Base-by-base conservation (phyloP, 2,888 invertebrate genomes). In the Aricia artaxerxes region DNA sequence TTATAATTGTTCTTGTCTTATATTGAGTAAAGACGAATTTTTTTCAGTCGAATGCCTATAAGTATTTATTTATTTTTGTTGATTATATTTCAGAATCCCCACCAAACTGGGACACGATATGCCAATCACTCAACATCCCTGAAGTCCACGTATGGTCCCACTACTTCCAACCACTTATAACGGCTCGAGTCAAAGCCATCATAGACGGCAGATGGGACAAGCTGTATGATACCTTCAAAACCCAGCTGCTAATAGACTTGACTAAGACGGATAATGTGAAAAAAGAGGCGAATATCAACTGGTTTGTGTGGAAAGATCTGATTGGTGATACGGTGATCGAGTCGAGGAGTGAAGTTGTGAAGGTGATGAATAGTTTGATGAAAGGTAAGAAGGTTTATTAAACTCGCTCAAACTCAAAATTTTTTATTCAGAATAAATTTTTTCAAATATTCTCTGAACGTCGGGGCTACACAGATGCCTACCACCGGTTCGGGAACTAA, bases 271-370 rank as follows among this genome's bases (percentile, higher is more conserved):
- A 95, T 49, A 90, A 85, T 78, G 78, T 86, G 44, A 95, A 94
- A 82, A 95, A 95, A 11, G 96, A 96, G 84, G 91, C 92, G 31
- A 96, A 97, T 88, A 92, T 97, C 16, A 95, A 96, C 81, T 96
- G 96, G 96, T 97, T 96, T 82, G 95, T 97, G 44, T 97, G 97
- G 97, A 95, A 95, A 79, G 97, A 97, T 85, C 95, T 96, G 72
- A 91, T 93, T 69, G 92, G 94, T 0, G 94, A 94, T 53, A 94
- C 94, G 0, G 87, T 92, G 6, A 95, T 93, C 16, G 95, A 93
- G 82, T 92, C 92, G 0, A 88, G 92, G 73, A 88, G 84, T 80
- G 94, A 94, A 73, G 94, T 94, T 2, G 91, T 95, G 16, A 90
- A 87, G 78, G 92, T 94, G 53, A 94, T 95, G 92, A 93, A 93